Conservation (phyloP, 2,888 invertebrate species). For the Stratiomys singularior region DNA sequence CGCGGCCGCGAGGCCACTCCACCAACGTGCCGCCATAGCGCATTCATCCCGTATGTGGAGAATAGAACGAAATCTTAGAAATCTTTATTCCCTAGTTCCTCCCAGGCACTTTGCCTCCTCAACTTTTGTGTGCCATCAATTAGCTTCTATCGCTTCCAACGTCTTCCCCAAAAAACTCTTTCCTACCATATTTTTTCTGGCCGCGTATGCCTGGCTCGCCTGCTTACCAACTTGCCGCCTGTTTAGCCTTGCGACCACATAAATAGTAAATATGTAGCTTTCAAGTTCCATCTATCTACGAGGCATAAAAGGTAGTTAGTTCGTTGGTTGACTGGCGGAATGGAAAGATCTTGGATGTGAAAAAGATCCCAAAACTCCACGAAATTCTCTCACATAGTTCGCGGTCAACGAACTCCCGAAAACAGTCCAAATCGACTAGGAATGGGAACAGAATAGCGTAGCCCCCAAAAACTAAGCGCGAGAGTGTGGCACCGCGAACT, state of each 20-base stretch:
- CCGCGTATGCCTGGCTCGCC: neutral
- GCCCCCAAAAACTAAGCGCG: slow-evolving; percentile 1
- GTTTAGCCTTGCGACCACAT: neutral
- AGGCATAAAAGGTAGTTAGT: slow-evolving; percentile 38
- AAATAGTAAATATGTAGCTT: slow-evolving; percentile 16
- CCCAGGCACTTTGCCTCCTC: neutral
- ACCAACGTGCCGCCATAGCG: neutral
- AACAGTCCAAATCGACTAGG: neutral
- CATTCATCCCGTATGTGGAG: no score
- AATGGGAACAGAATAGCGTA: slow-evolving; percentile 3
- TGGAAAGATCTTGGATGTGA: slow-evolving; percentile 37
- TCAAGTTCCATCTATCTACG: slow-evolving; percentile 19
- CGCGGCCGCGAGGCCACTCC: neutral
- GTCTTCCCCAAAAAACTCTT: slow-evolving; percentile 25
- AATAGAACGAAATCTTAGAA: neutral
- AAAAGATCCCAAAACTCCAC: slow-evolving; percentile 16
- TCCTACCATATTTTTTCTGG: neutral
- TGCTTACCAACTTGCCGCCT: slow-evolving; percentile 5
- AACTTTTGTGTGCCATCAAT: slow-evolving; percentile 35
- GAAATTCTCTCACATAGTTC: slow-evolving; percentile 41
- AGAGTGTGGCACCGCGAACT: no score
- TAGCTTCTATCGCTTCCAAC: slow-evolving; percentile 37
- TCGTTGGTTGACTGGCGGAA: slow-evolving; percentile 17
- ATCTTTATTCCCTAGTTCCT: slow-evolving; percentile 24
- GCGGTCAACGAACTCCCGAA: slow-evolving; percentile 44